Conservation (phyloP, 2,888 invertebrate genomes). For the Panorpa germanica region DNA sequence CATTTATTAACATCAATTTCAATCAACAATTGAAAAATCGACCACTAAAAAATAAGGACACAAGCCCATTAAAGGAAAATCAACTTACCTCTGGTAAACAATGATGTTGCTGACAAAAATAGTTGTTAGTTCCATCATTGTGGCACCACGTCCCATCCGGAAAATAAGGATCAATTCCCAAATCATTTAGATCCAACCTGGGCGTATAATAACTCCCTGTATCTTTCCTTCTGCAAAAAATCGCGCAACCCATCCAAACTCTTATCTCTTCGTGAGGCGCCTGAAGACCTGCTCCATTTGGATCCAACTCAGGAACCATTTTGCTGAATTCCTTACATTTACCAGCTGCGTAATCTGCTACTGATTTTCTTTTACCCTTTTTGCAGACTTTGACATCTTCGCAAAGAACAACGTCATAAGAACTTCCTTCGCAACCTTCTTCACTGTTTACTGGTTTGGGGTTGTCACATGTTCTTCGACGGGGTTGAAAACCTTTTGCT, state of each 20-base stretch:
- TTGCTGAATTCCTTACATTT: conserved; percentile 44
- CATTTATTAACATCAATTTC: too few relatives aligned
- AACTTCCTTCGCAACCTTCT: conserved; percentile 38
- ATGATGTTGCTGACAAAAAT: conserved; percentile 55
- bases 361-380: conserved; percentile 30
- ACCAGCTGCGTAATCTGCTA: conserved; percentile 36
- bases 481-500: conserved; percentile 37
- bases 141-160: conserved; percentile 74
- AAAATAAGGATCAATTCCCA: conserved; percentile 52
- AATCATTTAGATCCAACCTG: conserved; percentile 52
- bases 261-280: conserved; percentile 52
- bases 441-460: conserved; percentile 28
- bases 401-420: conserved; percentile 45
- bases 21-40: too few relatives aligned
- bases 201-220: conserved; percentile 56
- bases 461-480: conserved; percentile 34
- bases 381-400: conserved; percentile 36
- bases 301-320: conserved; percentile 38
- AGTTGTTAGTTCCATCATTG: conserved; percentile 37
- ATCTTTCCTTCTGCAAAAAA: conserved; percentile 49
- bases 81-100: conserved; percentile 45
- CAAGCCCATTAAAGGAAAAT: too few relatives aligned
- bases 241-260: conserved; percentile 62
- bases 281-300: conserved; percentile 48
- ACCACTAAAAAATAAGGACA: too few relatives aligned